These are phyloP conservation scores for Carposina sasakii DNA, from an alignment of 1,140 invertebrate species.

Conservation along the genomic window DNA sequence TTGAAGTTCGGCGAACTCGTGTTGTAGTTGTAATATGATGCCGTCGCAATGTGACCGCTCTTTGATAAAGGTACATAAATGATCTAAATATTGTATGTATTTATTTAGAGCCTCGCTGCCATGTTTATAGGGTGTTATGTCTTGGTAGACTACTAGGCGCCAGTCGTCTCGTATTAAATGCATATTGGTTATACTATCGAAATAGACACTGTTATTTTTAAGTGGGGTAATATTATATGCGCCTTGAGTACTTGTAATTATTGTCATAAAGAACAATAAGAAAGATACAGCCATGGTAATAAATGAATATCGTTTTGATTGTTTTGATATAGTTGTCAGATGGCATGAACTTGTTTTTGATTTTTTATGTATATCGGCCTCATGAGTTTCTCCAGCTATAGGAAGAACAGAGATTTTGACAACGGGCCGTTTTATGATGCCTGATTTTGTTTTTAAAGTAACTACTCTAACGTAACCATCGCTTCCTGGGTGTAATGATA, in stretches of 20 bases:
- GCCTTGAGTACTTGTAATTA: neutral
- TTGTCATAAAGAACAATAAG: neutral
- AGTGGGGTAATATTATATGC: neutral
- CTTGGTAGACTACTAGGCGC: slow-evolving; percentile 25
- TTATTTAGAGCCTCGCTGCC: slow-evolving; percentile 4
- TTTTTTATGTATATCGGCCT: neutral
- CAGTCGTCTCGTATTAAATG: slow-evolving; percentile 26
- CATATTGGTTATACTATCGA: slow-evolving; percentile 21
- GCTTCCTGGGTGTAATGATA: slow-evolving; percentile 29
- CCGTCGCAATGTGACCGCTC: slow-evolving; percentile 2
- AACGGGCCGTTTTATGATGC: slow-evolving; percentile 12
- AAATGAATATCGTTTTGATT: neutral
- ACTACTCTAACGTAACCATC: slow-evolving; percentile 42
- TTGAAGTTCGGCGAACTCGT: slow-evolving; percentile 16
- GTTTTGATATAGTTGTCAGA: too few species aligned
- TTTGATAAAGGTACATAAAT: neutral
- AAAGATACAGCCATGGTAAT: neutral
- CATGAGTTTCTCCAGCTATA: neutral
- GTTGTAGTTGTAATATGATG: slow-evolving; percentile 17
- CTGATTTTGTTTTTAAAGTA: slow-evolving; percentile 26
- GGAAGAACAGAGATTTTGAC: slow-evolving; percentile 5
- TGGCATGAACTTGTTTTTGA: neutral
- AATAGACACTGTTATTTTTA: slow-evolving; percentile 3
- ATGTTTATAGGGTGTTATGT: slow-evolving; percentile 22
- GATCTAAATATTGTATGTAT: slow-evolving; percentile 2